Evolutionary conservation across 2,888 invertebrate species (phyloP), one percentile per base, ranked within the genome.

Genomic region (Julus scandinavius): DNA sequence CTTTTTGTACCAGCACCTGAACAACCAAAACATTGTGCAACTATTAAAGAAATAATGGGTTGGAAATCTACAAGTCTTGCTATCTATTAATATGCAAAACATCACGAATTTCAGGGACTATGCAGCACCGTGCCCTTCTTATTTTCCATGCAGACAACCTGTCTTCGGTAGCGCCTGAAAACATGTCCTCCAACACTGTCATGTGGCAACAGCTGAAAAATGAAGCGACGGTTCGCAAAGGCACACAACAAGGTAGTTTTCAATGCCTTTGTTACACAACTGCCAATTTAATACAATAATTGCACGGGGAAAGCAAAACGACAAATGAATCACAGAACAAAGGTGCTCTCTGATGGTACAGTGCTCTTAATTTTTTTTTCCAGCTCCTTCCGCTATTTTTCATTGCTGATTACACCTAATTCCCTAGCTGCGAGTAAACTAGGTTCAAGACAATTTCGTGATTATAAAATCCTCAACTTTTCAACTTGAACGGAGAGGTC

Each of bases 401-500:
- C 63, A 9, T 54, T 15, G 54, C 54, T 15, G 54, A 54, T 15
- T 20, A 20, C 17, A 20, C 63, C 63, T 20, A 63, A 58, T 58
- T 63, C 20, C 20, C 63, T 63, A 20, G 63, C 63, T 20, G 63
- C 20, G 2, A 63, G 20, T 63, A 63, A 63, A 63, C 63, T 63
- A 63, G 63, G 63, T 63, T 63, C 63, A 20, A 63, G 63, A 20
- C 63, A 58, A 58, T 58, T 58, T 17, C 17, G 58, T n/a, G 58
- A n/a, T 58, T 63, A 63, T n/a, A 63, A 63, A 63, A 63, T 20
- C 20, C 63, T 63, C 63, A 63, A 63, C 63, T 63, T 63, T 63
- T 63, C 63, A 63, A 63, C 63, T 63, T 63, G 63, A 63, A 63
- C 63, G n/a, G 63, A 1, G 63, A 63, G 63, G 63, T 63, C 63